Evolutionary conservation across 2,797 vertebrate species (phyloP).

Genomic region (Onychomys torridus): DNA sequence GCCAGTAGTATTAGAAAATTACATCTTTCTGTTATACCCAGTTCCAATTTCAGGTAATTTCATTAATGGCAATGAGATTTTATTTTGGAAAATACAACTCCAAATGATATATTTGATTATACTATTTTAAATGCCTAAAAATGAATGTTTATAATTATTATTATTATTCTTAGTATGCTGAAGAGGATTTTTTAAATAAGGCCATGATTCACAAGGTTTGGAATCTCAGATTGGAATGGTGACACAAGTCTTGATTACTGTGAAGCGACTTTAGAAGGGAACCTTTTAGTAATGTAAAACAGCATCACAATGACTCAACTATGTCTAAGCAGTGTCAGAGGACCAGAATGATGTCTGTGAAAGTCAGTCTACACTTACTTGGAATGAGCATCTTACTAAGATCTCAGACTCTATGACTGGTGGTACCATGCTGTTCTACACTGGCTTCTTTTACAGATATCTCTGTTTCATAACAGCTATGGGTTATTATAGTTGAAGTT

Average conservation of each 20-base stretch:
- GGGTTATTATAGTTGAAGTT: background rate
- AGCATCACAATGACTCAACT: background rate
- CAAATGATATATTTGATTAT: slow-evolving; percentile 50
- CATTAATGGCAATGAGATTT: slow-evolving; percentile 46
- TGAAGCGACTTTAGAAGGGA: background rate
- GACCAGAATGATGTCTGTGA: background rate
- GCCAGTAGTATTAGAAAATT: background rate
- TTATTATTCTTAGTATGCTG: background rate
- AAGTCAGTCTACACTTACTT: background rate
- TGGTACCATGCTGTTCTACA: background rate
- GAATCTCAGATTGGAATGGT: background rate
- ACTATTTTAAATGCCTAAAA: slow-evolving; percentile 30
- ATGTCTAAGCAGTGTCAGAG: background rate
- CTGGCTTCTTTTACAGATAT: background rate
- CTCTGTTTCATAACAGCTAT: background rate
- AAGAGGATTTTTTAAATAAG: background rate
- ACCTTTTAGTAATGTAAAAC: background rate
- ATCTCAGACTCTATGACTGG: background rate
- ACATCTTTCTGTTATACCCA: background rate
- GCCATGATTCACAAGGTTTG: background rate
- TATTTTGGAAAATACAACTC: background rate
- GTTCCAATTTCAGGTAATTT: slow-evolving; percentile 60
- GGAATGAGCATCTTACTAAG: background rate
- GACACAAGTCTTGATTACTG: background rate
- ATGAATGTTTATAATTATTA: background rate